Conservation (phyloP, 2,113 vertebrate species). For the Danionella cerebrum region DNA sequence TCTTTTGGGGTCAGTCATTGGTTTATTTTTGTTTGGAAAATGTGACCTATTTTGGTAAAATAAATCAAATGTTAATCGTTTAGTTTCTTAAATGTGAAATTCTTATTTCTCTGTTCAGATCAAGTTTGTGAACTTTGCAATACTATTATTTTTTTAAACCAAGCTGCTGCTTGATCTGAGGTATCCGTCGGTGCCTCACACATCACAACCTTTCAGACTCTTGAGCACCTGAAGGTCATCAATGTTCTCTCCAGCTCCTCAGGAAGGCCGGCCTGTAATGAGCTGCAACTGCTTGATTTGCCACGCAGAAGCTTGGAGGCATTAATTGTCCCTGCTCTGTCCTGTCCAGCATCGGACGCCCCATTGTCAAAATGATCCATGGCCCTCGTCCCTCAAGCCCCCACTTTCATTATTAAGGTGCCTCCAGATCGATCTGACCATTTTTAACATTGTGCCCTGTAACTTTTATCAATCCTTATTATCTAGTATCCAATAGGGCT, state of each 20-base stretch:
- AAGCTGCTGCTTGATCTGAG: no score
- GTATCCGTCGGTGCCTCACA: no score
- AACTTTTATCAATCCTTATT: conserved; percentile 80
- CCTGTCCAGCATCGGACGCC: conserved; percentile 68
- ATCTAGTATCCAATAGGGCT: conserved; percentile 74
- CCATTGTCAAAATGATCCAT: conserved; percentile 79
- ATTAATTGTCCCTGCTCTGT: conserved; percentile 79
- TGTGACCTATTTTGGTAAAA: no score
- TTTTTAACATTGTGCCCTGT: conserved; percentile 74
- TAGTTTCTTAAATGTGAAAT: no score
- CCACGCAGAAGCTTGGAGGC: conserved; percentile 70
- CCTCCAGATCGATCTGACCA: conserved; percentile 72
- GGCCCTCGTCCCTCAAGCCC: conserved; percentile 65
- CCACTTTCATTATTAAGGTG: conserved; percentile 74
- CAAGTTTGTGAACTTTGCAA: no score
- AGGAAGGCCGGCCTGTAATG: conserved; percentile 78
- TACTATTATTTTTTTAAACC: no score
- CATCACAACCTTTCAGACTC: conserved; percentile 69
- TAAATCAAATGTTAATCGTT: no score
- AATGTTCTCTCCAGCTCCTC: conserved; percentile 70
- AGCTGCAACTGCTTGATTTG: conserved; percentile 77
- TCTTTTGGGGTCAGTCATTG: no score
- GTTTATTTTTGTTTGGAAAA: no score
- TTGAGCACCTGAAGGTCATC: conserved; percentile 72
- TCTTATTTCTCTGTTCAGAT: no score